phyloP scores from a whole-genome alignment of 2,888 invertebrate species.

The Tenthredo livida region DNA sequence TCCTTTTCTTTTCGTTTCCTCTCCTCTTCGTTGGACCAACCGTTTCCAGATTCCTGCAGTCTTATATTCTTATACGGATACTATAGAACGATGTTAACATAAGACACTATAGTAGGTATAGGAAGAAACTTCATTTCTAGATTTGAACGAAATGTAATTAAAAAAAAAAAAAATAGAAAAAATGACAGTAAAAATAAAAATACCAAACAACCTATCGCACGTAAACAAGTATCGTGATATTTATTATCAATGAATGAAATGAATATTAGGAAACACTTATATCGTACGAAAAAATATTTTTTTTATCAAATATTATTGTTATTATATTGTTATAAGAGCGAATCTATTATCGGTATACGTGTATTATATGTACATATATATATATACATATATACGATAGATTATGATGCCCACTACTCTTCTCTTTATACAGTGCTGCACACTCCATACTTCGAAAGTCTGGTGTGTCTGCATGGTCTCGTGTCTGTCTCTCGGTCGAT shows the following conservation, averaged over 20 bases:
- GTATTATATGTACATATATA: not conserved
- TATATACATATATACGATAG: too few relatives aligned
- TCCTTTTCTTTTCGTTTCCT: not conserved
- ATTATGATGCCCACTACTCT: not conserved
- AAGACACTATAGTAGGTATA: not conserved
- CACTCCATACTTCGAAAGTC: not conserved
- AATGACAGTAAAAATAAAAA: too few relatives aligned
- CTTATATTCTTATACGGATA: not conserved
- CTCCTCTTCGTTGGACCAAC: conserved; percentile 11
- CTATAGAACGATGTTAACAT: not conserved
- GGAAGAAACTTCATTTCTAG: not conserved
- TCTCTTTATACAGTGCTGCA: not conserved
- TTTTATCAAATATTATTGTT: not conserved
- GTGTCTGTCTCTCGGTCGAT: not conserved
- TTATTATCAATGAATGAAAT: not conserved
- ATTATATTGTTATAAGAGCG: not conserved
- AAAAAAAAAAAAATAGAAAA: not conserved
- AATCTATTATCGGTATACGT: not conserved
- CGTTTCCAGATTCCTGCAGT: not conserved
- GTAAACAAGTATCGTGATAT: not conserved
- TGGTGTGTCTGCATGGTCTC: not conserved
- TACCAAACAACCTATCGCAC: too few relatives aligned
- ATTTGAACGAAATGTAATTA: not conserved
- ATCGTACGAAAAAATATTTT: too few relatives aligned
- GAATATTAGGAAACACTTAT: not conserved